Conservation (phyloP, 1,140 invertebrate genomes). For the Melitaea cinxia region DNA sequence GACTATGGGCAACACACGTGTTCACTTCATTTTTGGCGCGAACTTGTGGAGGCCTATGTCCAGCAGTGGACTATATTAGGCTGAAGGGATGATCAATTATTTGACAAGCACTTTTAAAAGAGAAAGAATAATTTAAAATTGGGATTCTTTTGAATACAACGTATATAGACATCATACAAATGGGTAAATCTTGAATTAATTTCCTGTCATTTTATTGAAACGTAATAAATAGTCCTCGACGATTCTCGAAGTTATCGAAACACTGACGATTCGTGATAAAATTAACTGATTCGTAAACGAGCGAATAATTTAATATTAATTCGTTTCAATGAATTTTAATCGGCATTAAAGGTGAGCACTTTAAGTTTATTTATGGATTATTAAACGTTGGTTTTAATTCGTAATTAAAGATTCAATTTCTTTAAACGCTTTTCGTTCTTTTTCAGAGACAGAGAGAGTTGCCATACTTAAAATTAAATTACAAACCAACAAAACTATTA, state of each 20-base stretch:
- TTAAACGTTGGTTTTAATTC: neutral
- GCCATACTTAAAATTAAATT: no score
- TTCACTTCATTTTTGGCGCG: no score
- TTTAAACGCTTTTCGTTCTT: no score
- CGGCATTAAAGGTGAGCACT: neutral
- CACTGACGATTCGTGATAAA: slow-evolving; percentile 9
- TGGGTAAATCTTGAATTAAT: neutral
- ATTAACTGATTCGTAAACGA: neutral
- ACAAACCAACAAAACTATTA: no score
- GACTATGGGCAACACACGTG: no score
- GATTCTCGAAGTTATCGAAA: slow-evolving; percentile 6
- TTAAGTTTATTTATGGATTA: neutral
- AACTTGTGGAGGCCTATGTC: no score
- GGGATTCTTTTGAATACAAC: no score
- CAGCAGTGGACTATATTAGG: no score
- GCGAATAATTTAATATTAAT: slow-evolving; percentile 15
- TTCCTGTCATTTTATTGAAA: neutral
- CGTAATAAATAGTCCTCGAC: neutral
- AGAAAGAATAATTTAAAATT: no score
- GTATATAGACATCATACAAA: neutral
- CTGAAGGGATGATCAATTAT: no score
- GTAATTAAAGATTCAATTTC: neutral
- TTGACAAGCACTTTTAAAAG: no score
- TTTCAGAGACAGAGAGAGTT: no score
- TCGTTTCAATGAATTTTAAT: neutral